Base-by-base conservation (phyloP, 2,113 vertebrate genomes). In the Nanorana parkeri region DNA sequence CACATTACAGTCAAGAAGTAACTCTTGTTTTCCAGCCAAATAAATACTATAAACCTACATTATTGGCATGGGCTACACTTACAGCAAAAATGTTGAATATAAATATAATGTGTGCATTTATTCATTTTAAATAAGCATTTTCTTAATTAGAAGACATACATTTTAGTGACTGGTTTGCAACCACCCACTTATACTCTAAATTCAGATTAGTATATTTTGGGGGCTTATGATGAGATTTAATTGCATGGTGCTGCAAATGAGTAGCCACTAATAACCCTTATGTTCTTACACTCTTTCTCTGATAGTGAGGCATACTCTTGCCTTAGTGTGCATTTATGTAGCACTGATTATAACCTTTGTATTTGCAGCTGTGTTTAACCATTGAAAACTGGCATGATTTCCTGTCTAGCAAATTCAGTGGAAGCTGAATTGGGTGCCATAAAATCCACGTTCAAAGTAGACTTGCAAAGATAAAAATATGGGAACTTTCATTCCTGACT, bases 181-280 rank as follows among this genome's bases (percentile, higher is more conserved):
- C 23, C 81, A 64, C 63, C 84, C 74, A 76, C 21, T 83, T 65
- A 83, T 47, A 66, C 78, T 84, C 63, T 68, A 85, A 80, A 73
- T n/a, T 58, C 64, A 69, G 78, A 65, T 84, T 76, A 47, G 85
- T 84, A 79, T 52, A 84, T 74, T 65, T 67, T 86, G 87, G 81
- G 82, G 86, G 86, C 84, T 71, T 81, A 86, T 78, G 85, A 1
- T 83, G 83, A 85, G 85, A 87, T 87, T 85, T 89, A 90, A 90
- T 87, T 88, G 64, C 87, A 86, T 77, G 26, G 84, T 89, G 68
- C 85, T 77, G 80, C 51, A 85, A 85, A 84, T 51, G 78, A 78
- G 61, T 80, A 84, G 15, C n/a, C 61, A 58, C 87, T 90, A 89
- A 88, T 88, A 85, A 89, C 86, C 78, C 85, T 89, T 85, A 17